Conservation (phyloP, 2,888 invertebrate genomes). For the Sepioteuthis lessoniana region DNA sequence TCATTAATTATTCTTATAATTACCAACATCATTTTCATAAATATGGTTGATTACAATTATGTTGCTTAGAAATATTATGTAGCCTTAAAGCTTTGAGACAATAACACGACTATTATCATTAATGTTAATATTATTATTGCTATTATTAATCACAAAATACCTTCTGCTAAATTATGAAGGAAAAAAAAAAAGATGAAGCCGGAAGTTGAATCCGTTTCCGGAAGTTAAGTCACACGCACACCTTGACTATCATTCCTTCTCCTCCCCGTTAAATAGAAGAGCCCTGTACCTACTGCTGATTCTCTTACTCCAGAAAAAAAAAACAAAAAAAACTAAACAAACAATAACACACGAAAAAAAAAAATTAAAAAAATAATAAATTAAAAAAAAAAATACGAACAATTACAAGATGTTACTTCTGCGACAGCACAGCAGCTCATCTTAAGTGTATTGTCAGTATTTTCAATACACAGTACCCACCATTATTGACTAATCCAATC, state of each 20-base stretch:
- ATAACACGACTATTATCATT: not conserved
- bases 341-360: too few species aligned
- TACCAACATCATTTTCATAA: slow-evolving; percentile 21
- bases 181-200: not conserved
- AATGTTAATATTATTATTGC: not conserved
- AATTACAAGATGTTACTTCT: slow-evolving; percentile 1
- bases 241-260: not conserved
- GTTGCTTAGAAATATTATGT: not conserved
- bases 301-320: not conserved
- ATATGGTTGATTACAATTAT: not conserved
- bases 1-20: not conserved
- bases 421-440: not conserved
- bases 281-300: not conserved
- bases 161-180: not conserved
- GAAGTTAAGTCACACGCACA: slow-evolving; percentile 35
- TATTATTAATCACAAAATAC: not conserved
- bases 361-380: too few species aligned
- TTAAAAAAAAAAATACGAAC: not conserved
- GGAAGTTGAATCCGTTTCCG: slow-evolving; percentile 24
- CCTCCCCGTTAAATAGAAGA: not conserved
- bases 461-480: slow-evolving; percentile 36
- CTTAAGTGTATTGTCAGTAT: slow-evolving; percentile 44
- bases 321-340: not conserved
- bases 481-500: not conserved
- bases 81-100: not conserved